Conservation (phyloP, 2,113 vertebrate genomes). For the Helogale parvula region DNA sequence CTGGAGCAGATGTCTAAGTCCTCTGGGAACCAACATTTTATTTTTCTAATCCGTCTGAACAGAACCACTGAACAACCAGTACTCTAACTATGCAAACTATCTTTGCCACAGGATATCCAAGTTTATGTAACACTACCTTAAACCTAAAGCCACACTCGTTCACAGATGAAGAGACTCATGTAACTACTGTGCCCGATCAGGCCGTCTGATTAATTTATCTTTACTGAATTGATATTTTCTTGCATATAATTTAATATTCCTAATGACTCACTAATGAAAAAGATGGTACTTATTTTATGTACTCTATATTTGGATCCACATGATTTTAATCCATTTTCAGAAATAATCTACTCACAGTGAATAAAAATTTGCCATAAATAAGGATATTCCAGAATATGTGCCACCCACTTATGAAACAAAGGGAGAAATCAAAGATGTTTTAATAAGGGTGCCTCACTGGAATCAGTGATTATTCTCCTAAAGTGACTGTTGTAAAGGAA, state of each 20-base stretch:
- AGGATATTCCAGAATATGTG: neutral
- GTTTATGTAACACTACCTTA: neutral
- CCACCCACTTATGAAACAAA: neutral
- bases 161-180: neutral
- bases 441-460: neutral
- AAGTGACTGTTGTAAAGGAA: neutral
- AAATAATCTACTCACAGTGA: neutral
- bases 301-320: neutral
- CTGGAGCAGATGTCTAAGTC: neutral
- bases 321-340: conserved; percentile 28
- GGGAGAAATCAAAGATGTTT: neutral
- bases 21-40: neutral
- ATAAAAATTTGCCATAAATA: conserved; percentile 28
- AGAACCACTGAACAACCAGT: neutral
- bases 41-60: neutral
- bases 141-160: neutral
- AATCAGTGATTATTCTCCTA: neutral
- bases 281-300: neutral
- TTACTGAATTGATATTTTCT: neutral
- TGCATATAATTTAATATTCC: conserved; percentile 19
- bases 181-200: neutral
- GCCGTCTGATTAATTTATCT: neutral
- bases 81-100: neutral
- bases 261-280: neutral
- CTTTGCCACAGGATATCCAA: neutral